A percentile compares a stretch with the other conserved stretches of the same genome.
These are phyloP conservation scores for Pelodytes ibericus DNA, from an alignment of 2,797 vertebrate species.

Conservation along the genomic window DNA sequence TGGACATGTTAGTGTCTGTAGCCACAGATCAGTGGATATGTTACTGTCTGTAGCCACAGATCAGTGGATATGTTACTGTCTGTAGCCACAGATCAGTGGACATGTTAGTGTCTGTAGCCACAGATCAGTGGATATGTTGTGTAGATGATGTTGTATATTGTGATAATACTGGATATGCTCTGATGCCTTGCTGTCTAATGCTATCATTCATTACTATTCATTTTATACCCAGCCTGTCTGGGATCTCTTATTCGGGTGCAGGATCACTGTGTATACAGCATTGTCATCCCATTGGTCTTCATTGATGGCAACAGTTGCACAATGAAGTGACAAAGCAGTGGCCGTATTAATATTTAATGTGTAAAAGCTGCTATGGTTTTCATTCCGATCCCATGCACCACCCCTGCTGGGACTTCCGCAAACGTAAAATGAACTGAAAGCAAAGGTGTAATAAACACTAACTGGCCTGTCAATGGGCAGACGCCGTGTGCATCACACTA, in stretches of 20 bases:
- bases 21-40: too few relatives aligned
- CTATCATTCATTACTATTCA: background rate
- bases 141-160: too few relatives aligned
- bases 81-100: too few relatives aligned
- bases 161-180: too few relatives aligned
- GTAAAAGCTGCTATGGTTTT: background rate
- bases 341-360: conserved; percentile 5
- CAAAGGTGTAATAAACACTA: conserved; percentile 55
- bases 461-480: background rate
- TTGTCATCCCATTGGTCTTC: background rate
- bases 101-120: too few relatives aligned
- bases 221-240: background rate
- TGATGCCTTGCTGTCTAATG: background rate
- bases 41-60: too few relatives aligned
- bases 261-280: background rate
- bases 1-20: too few relatives aligned
- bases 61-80: too few relatives aligned
- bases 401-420: conserved; percentile 63
- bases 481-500: too few relatives aligned
- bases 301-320: conserved; percentile 15
- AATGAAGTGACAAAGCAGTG: conserved; percentile 5
- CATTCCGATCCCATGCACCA: background rate
- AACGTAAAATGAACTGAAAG: conserved; percentile 60
- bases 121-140: too few relatives aligned
- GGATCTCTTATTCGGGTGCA: too few relatives aligned